Evolutionary conservation across 2,113 vertebrate species (phyloP).

Genomic region (Marcusenius ussheri): DNA sequence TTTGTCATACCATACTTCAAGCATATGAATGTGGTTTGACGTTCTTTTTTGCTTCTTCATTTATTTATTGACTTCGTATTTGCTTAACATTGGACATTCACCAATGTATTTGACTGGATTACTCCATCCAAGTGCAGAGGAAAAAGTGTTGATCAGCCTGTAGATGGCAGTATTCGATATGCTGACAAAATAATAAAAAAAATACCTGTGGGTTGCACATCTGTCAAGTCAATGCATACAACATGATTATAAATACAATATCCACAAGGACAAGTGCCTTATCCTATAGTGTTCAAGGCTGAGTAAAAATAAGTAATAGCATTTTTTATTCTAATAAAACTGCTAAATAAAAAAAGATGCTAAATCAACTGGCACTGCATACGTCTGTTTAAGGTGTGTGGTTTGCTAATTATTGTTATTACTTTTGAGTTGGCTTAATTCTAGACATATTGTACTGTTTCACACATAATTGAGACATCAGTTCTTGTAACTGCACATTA

Average conservation of each 20-base stretch:
- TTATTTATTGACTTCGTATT: neutral
- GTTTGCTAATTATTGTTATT: neutral
- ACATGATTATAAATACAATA: neutral
- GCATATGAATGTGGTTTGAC: neutral
- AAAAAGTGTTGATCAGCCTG: neutral
- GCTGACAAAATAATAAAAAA: neutral
- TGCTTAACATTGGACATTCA: neutral
- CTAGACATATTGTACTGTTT: neutral
- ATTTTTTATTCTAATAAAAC: neutral
- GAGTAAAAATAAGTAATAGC: neutral
- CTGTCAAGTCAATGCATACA: neutral
- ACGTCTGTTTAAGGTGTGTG: neutral
- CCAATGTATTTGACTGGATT: neutral
- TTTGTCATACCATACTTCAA: neutral
- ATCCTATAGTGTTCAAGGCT: neutral
- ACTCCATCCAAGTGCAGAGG: neutral
- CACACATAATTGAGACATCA: neutral
- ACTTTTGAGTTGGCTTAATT: neutral
- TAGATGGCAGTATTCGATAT: neutral
- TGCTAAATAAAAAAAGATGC: neutral
- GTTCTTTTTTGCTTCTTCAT: neutral
- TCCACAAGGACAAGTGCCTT: neutral
- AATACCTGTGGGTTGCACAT: neutral
- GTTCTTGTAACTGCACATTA: neutral
- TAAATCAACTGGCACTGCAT: neutral